Evolutionary conservation across 2,797 vertebrate species (phyloP).

Genomic region (Parotocinclus haroldoi): DNA sequence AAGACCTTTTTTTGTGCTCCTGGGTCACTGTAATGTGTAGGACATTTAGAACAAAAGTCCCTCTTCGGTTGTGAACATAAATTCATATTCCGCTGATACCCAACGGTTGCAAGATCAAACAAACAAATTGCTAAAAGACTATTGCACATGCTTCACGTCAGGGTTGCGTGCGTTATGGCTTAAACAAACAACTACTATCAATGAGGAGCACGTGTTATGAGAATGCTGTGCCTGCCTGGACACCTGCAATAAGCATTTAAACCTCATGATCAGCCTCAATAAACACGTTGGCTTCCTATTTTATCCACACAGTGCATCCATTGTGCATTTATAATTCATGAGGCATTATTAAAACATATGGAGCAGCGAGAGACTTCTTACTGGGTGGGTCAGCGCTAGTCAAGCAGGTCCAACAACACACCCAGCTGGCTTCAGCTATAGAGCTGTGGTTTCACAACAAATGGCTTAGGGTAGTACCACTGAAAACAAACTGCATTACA

Average conservation of each 20-base stretch:
- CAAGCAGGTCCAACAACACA: neutral
- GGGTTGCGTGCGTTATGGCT: too few relatives aligned
- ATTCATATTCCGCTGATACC: too few relatives aligned
- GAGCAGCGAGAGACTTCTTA: slow-evolving; percentile 11
- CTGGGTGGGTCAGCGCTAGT: slow-evolving; percentile 5
- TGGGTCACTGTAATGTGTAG: too few relatives aligned
- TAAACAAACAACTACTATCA: neutral
- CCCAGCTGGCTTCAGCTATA: neutral
- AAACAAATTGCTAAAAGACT: too few relatives aligned
- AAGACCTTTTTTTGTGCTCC: too few relatives aligned
- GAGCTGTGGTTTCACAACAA: neutral
- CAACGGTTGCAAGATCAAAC: too few relatives aligned
- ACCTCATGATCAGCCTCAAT: slow-evolving; percentile 15
- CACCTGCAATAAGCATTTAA: slow-evolving; percentile 28
- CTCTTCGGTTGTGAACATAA: too few relatives aligned
- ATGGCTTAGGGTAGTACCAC: too few relatives aligned
- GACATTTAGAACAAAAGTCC: too few relatives aligned
- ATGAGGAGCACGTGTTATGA: neutral
- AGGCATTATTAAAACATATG: slow-evolving; percentile 15
- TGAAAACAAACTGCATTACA: too few relatives aligned
- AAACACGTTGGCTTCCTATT: neutral
- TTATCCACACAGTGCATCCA: slow-evolving; percentile 1
- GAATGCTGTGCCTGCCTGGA: neutral
- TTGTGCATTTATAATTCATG: slow-evolving; percentile 38
- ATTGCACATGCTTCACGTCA: neutral